Percentiles rank a stretch among this genome's conserved stretches.
phyloP scores from a whole-genome alignment of 1,140 invertebrate genomes.

The Aphidius ervi region DNA sequence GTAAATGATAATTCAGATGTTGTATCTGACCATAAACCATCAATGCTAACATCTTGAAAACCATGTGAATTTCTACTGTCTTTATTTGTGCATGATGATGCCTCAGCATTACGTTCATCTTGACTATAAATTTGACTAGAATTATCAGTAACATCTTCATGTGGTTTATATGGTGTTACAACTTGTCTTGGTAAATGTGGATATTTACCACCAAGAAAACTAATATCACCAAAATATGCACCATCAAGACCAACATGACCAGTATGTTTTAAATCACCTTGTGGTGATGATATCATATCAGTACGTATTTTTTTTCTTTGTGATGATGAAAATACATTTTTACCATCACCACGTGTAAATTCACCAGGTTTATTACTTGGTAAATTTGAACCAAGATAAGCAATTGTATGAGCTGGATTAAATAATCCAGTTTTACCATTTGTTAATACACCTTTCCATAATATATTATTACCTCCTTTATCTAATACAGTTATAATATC shows the following conservation, averaged over 20 bases:
- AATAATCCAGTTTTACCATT: constrained; percentile 86
- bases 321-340: constrained; percentile 58
- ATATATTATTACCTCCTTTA: constrained; percentile 61
- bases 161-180: constrained; percentile 82
- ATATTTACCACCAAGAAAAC: constrained; percentile 76
- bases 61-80: not conserved
- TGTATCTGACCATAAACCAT: constrained; percentile 45
- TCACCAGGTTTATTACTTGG: constrained; percentile 63
- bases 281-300: constrained; percentile 95
- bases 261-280: constrained; percentile 95
- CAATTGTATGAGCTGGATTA: constrained; percentile 83
- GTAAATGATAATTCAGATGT: constrained; percentile 39
- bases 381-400: constrained; percentile 78
- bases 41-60: constrained; percentile 27
- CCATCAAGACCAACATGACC: constrained; percentile 94
- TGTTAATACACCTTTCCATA: constrained; percentile 83
- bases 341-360: constrained; percentile 59
- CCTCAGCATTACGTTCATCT: constrained; percentile 21
- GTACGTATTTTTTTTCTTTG: constrained; percentile 68
- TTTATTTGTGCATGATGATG: not conserved
- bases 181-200: constrained; percentile 78
- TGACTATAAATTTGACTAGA: constrained; percentile 46
- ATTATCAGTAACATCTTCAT: constrained; percentile 62
- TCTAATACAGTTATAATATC: constrained; percentile 93
- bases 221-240: constrained; percentile 92